Conservation (phyloP, 2,888 invertebrate genomes). For the Mamestra brassicae region DNA sequence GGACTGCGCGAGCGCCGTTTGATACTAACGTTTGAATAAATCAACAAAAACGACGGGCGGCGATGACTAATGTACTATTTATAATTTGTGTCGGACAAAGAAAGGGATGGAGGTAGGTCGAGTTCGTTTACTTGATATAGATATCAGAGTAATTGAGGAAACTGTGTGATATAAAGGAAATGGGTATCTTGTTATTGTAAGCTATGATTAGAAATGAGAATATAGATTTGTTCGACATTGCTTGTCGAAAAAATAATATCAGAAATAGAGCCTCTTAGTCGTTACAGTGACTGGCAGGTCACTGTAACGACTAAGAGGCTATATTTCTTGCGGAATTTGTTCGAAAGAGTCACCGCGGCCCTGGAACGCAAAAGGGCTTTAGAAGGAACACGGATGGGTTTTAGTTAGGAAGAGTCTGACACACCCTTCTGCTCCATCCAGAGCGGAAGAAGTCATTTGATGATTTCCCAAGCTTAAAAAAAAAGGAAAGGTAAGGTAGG, state of each 20-base stretch:
- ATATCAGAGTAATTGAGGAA: conserved; percentile 6
- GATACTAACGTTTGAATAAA: conserved; percentile 88
- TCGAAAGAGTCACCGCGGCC: no score
- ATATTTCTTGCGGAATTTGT: no score
- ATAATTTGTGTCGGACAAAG: conserved; percentile 76
- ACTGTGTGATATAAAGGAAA: neutral
- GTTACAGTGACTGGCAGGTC: no score
- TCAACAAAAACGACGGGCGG: conserved; percentile 90
- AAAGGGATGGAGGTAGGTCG: conserved; percentile 69
- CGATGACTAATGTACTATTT: conserved; percentile 86
- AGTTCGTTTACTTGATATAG: neutral
- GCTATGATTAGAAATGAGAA: neutral
- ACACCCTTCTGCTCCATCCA: no score
- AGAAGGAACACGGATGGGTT: no score
- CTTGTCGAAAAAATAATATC: neutral
- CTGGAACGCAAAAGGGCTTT: no score
- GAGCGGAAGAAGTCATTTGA: no score
- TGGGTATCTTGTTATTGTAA: neutral
- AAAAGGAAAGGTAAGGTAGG: no score
- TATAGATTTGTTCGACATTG: neutral
- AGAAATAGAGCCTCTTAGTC: neutral
- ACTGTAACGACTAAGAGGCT: no score
- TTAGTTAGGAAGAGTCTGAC: no score
- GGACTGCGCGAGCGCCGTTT: conserved; percentile 83
- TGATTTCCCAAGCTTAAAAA: no score